These are phyloP conservation scores for Felis chaus DNA, from an alignment of 2,113 vertebrate genomes.

Conservation along the genomic window DNA sequence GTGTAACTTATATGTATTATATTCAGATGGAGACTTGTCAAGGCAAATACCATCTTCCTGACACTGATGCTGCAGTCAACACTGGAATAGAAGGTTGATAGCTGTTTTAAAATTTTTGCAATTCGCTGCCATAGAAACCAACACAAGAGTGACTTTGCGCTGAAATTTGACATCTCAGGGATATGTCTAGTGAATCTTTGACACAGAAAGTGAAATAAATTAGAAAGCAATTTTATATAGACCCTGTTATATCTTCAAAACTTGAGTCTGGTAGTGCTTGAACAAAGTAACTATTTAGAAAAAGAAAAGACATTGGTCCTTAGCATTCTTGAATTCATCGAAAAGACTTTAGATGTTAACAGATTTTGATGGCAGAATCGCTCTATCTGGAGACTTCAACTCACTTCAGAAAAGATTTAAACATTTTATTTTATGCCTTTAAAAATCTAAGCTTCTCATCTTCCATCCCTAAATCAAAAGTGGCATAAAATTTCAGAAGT, in stretches of 20 bases:
- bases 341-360: conserved; percentile 50
- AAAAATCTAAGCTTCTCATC: conserved; percentile 40
- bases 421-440: conserved; percentile 49
- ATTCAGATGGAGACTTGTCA: conserved; percentile 39
- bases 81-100: background rate
- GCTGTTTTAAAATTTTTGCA: conserved; percentile 47
- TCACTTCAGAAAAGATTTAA: conserved; percentile 51
- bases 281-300: conserved; percentile 45
- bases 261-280: conserved; percentile 21
- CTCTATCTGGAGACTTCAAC: background rate
- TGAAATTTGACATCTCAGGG: conserved; percentile 48
- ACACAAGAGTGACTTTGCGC: conserved; percentile 24
- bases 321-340: conserved; percentile 43
- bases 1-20: background rate
- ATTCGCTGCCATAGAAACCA: conserved; percentile 51
- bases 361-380: conserved; percentile 12
- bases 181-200: conserved; percentile 52
- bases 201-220: conserved; percentile 57
- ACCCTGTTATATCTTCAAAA: conserved; percentile 38
- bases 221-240: conserved; percentile 53
- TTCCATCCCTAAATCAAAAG: conserved; percentile 35
- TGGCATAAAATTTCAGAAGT: conserved; percentile 49
- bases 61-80: background rate
- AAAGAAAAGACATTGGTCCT: conserved; percentile 30
- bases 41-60: background rate